Evolutionary conservation across 2,888 invertebrate species (phyloP).

Genomic region (Phoenoteleia sp.): DNA sequence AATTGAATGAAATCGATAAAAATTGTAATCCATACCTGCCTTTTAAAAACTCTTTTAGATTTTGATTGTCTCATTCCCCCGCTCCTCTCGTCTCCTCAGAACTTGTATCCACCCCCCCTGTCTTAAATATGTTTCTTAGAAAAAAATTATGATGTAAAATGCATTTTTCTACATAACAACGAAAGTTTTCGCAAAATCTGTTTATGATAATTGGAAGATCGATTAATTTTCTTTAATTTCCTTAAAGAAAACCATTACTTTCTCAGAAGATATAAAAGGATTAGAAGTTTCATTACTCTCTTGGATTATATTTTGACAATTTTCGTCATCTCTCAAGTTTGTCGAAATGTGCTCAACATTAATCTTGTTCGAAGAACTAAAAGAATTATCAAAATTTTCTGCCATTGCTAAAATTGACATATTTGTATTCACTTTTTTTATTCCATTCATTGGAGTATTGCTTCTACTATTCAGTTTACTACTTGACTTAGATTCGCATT

Average conservation of each 20-base stretch:
- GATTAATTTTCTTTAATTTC: slow-evolving; percentile 89
- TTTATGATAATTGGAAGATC: no score
- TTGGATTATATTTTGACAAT: not conserved
- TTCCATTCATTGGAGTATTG: slow-evolving; percentile 61
- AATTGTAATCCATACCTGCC: no score
- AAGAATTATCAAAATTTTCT: slow-evolving; percentile 77
- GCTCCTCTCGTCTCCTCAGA: no score
- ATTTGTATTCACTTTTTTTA: slow-evolving; percentile 60
- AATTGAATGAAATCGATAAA: no score
- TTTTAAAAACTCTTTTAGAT: no score
- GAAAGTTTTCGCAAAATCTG: no score
- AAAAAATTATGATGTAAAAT: no score
- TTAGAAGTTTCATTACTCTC: slow-evolving; percentile 65
- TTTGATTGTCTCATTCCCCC: no score
- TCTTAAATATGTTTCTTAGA: no score
- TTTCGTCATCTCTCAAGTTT: slow-evolving; percentile 19
- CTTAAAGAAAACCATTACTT: slow-evolving; percentile 81
- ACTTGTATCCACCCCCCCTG: no score
- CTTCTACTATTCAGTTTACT: slow-evolving; percentile 53
- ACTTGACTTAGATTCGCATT: slow-evolving; percentile 65
- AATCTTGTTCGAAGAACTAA: slow-evolving; percentile 72
- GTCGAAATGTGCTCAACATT: slow-evolving; percentile 51
- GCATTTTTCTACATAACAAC: no score
- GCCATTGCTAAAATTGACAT: slow-evolving; percentile 70
- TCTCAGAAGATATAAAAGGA: slow-evolving; percentile 80